A percentile compares a stretch with the other conserved stretches of the same genome.
phyloP scores from a whole-genome alignment of 1,140 invertebrate species.

The Pseudomyrmex cubaensis region DNA sequence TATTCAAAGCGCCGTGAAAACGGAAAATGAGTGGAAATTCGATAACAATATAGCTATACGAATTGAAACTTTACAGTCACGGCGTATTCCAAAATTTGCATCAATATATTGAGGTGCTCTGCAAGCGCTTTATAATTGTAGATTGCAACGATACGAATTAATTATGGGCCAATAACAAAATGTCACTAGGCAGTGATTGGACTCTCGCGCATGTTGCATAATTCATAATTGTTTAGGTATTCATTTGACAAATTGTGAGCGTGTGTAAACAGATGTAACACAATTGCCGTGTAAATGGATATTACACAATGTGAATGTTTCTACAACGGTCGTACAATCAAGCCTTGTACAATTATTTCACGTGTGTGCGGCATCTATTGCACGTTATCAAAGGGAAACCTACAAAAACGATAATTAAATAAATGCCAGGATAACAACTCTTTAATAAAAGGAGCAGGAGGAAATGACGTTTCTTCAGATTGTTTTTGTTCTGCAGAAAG shows the following conservation, averaged over 20 bases:
- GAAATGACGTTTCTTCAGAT: background rate
- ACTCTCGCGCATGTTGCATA: conserved; percentile 40
- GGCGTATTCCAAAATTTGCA: conserved; percentile 6
- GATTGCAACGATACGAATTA: conserved; percentile 46
- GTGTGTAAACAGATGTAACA: conserved; percentile 49
- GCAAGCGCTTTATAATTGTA: conserved; percentile 47
- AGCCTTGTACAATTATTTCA: conserved; percentile 29
- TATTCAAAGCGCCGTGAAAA: background rate
- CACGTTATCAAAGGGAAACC: background rate
- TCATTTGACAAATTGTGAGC: conserved; percentile 53
- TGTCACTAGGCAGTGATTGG: conserved; percentile 56
- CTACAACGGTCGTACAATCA: conserved; percentile 1
- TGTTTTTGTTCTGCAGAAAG: background rate
- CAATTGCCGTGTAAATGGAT: conserved; percentile 52
- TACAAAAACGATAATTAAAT: background rate
- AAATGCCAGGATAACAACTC: background rate
- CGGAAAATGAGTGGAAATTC: background rate
- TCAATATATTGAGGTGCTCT: conserved; percentile 18
- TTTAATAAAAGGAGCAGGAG: background rate
- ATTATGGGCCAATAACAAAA: conserved; percentile 55
- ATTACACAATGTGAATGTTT: conserved; percentile 39
- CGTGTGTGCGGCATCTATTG: conserved; percentile 12
- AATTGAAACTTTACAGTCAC: conserved; percentile 15
- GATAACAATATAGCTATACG: background rate
- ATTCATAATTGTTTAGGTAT: conserved; percentile 59